Evolutionary conservation across 2,888 invertebrate species (phyloP), one percentile per base, ranked within the genome.

Genomic region (Hypena proboscidalis): DNA sequence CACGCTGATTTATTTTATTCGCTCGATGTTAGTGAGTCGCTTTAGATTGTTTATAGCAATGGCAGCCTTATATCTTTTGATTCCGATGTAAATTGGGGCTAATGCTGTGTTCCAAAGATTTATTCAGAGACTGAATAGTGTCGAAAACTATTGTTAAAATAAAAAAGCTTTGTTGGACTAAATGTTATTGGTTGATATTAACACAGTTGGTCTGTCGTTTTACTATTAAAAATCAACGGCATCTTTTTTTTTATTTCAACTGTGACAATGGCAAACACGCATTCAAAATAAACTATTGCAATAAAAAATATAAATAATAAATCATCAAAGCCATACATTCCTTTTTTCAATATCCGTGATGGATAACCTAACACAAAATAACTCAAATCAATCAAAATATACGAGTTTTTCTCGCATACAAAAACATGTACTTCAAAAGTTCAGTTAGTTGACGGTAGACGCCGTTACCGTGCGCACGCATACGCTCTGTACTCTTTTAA

Each of bases 1-100:
- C 70, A 63, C 68, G 60, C 46, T 53, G 80, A 83, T 85, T 82
- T 80, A 83, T 83, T 77, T 75, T 70, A 74, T 70, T 76, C 67
- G 70, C 70, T 59, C 54, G 56, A 58, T 58, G 62, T 58, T 58
- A 61, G 66, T 59, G 64, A 51, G 66, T 53, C 53, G 44, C 43
- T 50, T 43, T 64, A 44, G 51, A 51, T 64, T 51, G 56, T 62
- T 64, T 53, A 60, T 60, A 41, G 57, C 35, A 29, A 53, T 64
- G 53, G 35, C 29, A 42, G 57, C 36, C 46, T 51, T 57, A 40
- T 57, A 50, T 59, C 43, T 56, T 56, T 46, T 31, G 26, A 35
- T 37, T 44, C 51, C 39, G 38, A 48, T 62, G 48, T 46, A 46
- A 61, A 63, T 63, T 32, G 42, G 23, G 27, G 33, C 17, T 49